phyloP scores from a whole-genome alignment of 2,888 invertebrate species.

The Conistra vaccinii region DNA sequence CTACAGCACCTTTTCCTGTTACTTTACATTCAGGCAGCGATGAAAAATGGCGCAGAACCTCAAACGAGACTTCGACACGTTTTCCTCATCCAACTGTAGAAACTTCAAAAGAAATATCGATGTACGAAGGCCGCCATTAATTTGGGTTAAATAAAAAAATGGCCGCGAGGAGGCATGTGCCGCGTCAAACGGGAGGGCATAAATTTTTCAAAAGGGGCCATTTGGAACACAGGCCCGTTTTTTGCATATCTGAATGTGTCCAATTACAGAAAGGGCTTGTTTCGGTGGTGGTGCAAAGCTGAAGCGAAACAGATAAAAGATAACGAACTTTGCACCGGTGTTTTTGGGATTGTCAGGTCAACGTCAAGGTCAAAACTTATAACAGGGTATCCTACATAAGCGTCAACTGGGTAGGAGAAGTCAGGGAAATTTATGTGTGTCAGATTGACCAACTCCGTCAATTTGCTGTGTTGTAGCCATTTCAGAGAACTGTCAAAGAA shows the following conservation, averaged over 20 bases:
- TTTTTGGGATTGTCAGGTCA: background rate
- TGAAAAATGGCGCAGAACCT: constrained; percentile 51
- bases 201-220: constrained; percentile 82
- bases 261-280: constrained; percentile 80
- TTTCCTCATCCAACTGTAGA: constrained; percentile 53
- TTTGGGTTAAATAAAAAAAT: constrained; percentile 73
- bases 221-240: constrained; percentile 77
- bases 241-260: constrained; percentile 86
- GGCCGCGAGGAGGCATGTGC: constrained; percentile 68
- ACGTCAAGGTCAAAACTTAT: background rate
- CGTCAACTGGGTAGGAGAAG: background rate
- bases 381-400: background rate
- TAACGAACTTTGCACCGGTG: constrained; percentile 1
- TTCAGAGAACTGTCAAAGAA: background rate
- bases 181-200: constrained; percentile 80
- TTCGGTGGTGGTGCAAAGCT: constrained; percentile 66
- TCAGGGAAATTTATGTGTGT: background rate
- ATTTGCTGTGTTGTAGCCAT: background rate
- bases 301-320: constrained; percentile 36
- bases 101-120: constrained; percentile 70
- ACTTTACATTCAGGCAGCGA: constrained; percentile 29
- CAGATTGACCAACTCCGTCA: background rate
- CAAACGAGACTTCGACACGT: constrained; percentile 47
- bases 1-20: constrained; percentile 25
- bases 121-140: constrained; percentile 72